phyloP scores from a whole-genome alignment of 1,140 invertebrate species.

The Drosophila ercepeae region DNA sequence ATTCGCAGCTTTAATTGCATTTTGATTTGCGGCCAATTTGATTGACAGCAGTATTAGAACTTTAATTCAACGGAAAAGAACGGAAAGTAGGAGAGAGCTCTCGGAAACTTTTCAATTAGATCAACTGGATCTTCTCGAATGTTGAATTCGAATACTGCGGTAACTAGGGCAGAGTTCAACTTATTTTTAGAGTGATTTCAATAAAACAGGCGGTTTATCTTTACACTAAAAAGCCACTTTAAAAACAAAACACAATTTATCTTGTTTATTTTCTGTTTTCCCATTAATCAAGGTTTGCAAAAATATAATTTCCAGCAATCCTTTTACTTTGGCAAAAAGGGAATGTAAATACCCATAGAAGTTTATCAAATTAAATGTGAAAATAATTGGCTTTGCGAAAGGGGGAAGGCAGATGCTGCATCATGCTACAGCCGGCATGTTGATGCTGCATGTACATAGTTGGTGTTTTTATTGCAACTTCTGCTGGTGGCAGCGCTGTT shows the following conservation, averaged over 20 bases:
- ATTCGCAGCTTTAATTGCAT: constrained; percentile 61
- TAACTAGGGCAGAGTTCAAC: constrained; percentile 14
- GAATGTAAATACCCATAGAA: constrained; percentile 9
- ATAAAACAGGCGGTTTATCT: too few species aligned
- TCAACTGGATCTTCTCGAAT: constrained; percentile 20
- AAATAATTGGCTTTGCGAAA: constrained; percentile 32
- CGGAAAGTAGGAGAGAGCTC: constrained; percentile 7
- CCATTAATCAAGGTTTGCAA: not conserved
- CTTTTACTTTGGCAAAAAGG: not conserved
- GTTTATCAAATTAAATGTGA: constrained; percentile 34
- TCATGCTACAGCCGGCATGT: constrained; percentile 6
- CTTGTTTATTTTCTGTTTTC: not conserved
- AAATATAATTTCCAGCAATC: not conserved
- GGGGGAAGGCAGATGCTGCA: constrained; percentile 32
- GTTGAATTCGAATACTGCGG: constrained; percentile 15
- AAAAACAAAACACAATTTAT: not conserved
- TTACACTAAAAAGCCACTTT: not conserved
- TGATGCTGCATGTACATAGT: not conserved
- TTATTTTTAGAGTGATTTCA: not conserved
- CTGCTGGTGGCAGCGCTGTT: constrained; percentile 25
- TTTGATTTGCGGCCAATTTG: constrained; percentile 61
- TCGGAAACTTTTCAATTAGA: constrained; percentile 43
- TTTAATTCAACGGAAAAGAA: not conserved
- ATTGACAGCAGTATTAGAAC: constrained; percentile 35
- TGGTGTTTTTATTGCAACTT: constrained; percentile 9